Conservation (phyloP, 2,888 invertebrate species). For the Drosophila nr. perissopoda region DNA sequence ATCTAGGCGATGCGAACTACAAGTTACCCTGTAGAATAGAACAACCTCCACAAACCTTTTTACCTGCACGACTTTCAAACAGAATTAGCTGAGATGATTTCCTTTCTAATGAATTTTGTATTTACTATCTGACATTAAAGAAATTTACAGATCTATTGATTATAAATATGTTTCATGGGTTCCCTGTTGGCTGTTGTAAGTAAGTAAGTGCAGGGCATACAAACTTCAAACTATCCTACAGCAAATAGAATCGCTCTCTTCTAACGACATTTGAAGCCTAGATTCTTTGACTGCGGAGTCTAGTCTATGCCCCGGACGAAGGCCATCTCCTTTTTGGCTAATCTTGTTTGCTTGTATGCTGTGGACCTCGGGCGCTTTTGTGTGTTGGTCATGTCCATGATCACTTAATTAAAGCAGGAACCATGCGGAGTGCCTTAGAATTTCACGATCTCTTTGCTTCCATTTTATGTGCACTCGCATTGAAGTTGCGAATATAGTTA, state of each 20-base stretch:
- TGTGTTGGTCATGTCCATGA: slow-evolving; percentile 67
- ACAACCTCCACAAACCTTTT: neutral
- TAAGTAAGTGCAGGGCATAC: slow-evolving; percentile 16
- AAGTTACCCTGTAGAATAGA: slow-evolving; percentile 17
- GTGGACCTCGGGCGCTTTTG: slow-evolving; percentile 49
- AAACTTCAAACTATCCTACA: neutral
- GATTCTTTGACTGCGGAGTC: slow-evolving; percentile 3
- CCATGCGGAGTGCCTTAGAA: slow-evolving; percentile 16
- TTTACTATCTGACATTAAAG: neutral
- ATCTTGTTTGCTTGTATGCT: slow-evolving; percentile 65
- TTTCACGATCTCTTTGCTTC: slow-evolving; percentile 33
- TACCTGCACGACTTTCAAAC: neutral
- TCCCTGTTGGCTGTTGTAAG: neutral
- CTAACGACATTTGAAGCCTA: slow-evolving; percentile 69
- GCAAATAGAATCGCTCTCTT: slow-evolving; percentile 40
- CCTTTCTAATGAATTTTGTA: neutral
- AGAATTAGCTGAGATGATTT: neutral
- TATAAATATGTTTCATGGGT: neutral
- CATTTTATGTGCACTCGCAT: slow-evolving; percentile 43
- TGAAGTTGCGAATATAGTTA: slow-evolving; percentile 48
- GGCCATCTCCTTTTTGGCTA: slow-evolving; percentile 65
- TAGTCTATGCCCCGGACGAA: slow-evolving; percentile 31
- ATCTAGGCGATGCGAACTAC: neutral
- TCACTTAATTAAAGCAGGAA: slow-evolving; percentile 76
- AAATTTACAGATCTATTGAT: neutral